Evolutionary conservation across 2,113 vertebrate species (phyloP), one percentile per base, ranked within the genome.

Genomic region (Neodon shergylaensis): DNA sequence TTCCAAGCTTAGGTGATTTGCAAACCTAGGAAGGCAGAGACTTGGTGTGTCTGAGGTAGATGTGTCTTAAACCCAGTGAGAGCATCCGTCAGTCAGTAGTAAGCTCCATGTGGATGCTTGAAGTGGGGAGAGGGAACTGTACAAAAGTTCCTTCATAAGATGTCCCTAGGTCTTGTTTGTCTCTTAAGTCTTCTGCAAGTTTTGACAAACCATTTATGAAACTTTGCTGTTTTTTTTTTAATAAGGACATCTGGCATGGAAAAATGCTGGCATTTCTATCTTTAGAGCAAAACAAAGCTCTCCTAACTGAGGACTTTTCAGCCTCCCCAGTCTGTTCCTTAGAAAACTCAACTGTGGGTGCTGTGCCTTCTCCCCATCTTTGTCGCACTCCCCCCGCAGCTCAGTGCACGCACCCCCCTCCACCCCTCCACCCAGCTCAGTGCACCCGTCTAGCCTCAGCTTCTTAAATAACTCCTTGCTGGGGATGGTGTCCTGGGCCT

Each of bases 231-330:
- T 72, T 16, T 24, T 19, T 70, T n/a, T 70, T n/a, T 3, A 72
- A 85, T 12, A 77, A 78, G 47, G 54, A 70, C 36, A 72, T 91
- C 54, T 68, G 66, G 13, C 28, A 61, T 65, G n/a, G 88, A 92
- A 96, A 49, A 86, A 85, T 85, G 47, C 42, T 94, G 94, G 90
- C 58, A 88, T 88, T 65, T 36, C 33, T 76, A 9, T 61, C 24
- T 88, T 90, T 54, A 21, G 79, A 61, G 61, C 21, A 90, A 31
- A 96, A 89, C 22, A 88, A 54, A 73, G 89, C 61, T 94, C 58
- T 26, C 74, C 66, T 54, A 73, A 77, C 21, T 85, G 88, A 44
- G 0, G 14, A 36, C 66, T 47, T 21, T 72, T 24, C 33, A 66
- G n/a, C 66, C 42, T 94, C 36, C 54, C 13, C 3, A 68, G 8